Base-by-base conservation (phyloP, 2,888 invertebrate genomes). In the Colostygia pectinataria region DNA sequence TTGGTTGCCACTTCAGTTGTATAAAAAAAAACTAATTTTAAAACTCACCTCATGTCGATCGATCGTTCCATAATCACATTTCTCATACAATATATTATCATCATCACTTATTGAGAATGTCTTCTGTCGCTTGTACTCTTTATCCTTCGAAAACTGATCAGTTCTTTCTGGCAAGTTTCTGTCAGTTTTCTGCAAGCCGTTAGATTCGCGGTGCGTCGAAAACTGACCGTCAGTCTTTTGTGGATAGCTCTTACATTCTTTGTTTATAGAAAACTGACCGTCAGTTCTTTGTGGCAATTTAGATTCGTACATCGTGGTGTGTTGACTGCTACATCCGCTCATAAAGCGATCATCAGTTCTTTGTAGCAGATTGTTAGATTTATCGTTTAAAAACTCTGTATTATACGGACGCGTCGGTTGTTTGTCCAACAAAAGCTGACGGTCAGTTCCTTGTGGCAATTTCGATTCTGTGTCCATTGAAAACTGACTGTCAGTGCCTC, bases 41-140 rank as follows among this genome's bases (percentile, higher is more conserved):
- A n/a, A n/a, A n/a, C 23, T 44, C 20, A 50, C 50, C 44, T 50
- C 79, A 37, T 73, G 76, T 0, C 62, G 72, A 20, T 88, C 88
- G 53, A 87, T 77, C 0, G 84, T 82, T 0, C 87, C 90, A 31
- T 89, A 90, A 36, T 89, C 86, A 49, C 89, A 89, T 32, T 88
- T 90, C 57, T 91, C 90, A 24, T 77, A 87, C 0, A 81, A 33
- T 0, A 88, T 77, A 42, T 78, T 87, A 20, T 87, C 85, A 3
- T 82, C 82, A 6, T 86, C 88, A 37, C 69, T 74, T 0, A 84
- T 72, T 0, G 87, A 87, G 25, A 65, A 85, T 0, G 85, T 85
- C 57, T 87, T 89, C 65, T 86, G 86, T 0, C 87, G 62, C 34
- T 86, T 87, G 4, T 69, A 57, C 1, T 83, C 82, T 29, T 79